Evolutionary conservation across 92 coral and sea anemone species (phyloP).

Genomic region (Phymanthus crucifer): DNA sequence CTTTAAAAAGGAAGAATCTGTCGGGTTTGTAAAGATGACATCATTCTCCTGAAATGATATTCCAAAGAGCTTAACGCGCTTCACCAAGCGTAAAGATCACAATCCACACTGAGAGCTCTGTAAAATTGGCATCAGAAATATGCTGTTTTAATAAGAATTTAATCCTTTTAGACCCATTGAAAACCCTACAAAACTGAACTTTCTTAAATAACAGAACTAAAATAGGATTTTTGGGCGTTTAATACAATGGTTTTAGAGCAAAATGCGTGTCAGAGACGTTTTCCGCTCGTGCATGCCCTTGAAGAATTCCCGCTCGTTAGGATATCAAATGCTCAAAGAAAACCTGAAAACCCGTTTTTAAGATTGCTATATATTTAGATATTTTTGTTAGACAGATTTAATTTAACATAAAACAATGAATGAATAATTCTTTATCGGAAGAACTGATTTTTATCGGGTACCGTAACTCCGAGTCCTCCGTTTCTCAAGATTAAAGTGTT

Average conservation of each 20-base stretch:
- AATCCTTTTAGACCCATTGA: no score
- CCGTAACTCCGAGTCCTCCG: neutral
- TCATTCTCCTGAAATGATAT: neutral
- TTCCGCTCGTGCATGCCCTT: neutral
- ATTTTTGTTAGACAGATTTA: constrained; percentile 1
- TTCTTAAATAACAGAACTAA: no score
- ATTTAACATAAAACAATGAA: neutral
- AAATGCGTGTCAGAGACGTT: neutral
- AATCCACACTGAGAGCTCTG: neutral
- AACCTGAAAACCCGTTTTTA: neutral
- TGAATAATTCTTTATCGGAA: neutral
- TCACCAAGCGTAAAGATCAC: neutral
- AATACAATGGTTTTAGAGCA: neutral
- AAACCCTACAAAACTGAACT: no score
- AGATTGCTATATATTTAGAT: constrained; percentile 1
- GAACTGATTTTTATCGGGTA: neutral
- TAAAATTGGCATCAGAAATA: neutral
- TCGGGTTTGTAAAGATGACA: neutral
- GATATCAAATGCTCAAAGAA: neutral
- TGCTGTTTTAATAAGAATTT: neutral
- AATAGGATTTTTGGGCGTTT: no score
- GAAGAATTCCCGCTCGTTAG: neutral
- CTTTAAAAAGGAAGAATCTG: neutral
- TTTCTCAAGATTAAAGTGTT: neutral
- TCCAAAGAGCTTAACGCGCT: neutral